A percentile compares a stretch with the other conserved stretches of the same genome.
Conservation (phyloP, 2,113 vertebrate genomes). For the Sus scrofa region T2T-Sscrofa CM000816.6:39864501-39865000, state of each 20-base stretch:
- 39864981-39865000: slow-evolving; percentile 55
- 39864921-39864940: slow-evolving; percentile 72
- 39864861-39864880: slow-evolving; percentile 38
- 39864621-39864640: slow-evolving; percentile 39
- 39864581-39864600: slow-evolving; percentile 39
- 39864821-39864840: background rate
- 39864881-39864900: slow-evolving; percentile 13
- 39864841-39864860: background rate
- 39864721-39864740: background rate
- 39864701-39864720: background rate
- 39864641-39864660: background rate
- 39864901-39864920: slow-evolving; percentile 69
- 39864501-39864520: slow-evolving; percentile 31
- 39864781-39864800: background rate
- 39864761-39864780: slow-evolving; percentile 38
- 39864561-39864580: slow-evolving; percentile 51
- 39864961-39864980: slow-evolving; percentile 56
- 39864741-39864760: background rate
- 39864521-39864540: background rate
- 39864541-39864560: background rate
- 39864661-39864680: background rate
- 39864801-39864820: background rate
- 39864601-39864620: slow-evolving; percentile 30
- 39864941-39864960: slow-evolving; percentile 66
- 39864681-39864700: background rate